These are phyloP conservation scores for Leuciscus waleckii DNA, from an alignment of 2,797 vertebrate species.

Conservation along the genomic window DNA sequence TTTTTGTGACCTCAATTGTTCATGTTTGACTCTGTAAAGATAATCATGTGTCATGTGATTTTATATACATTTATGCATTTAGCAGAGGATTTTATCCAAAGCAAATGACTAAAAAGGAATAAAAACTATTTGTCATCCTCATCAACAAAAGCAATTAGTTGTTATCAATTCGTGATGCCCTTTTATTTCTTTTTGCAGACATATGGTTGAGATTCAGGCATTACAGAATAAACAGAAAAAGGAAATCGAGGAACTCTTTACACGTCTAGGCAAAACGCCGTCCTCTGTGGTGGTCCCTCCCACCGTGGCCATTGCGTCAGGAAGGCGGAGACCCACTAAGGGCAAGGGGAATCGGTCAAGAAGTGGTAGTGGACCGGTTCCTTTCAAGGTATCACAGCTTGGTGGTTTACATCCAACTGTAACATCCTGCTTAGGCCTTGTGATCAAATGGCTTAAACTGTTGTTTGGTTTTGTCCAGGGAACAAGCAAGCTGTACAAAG, in stretches of 20 bases:
- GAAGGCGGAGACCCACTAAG: conserved; percentile 86
- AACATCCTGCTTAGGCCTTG: neutral
- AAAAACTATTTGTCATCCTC: neutral
- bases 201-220: conserved; percentile 91
- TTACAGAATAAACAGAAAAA: conserved; percentile 92
- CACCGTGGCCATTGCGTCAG: conserved; percentile 85
- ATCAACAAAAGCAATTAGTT: neutral
- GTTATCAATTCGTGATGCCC: neutral
- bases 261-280: conserved; percentile 84
- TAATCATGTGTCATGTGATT: neutral
- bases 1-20: neutral
- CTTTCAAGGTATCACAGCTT: conserved; percentile 51
- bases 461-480: conserved; percentile 35
- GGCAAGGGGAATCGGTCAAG: conserved; percentile 89
- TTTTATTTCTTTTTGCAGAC: conserved; percentile 73
- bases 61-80: neutral
- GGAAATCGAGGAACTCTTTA: conserved; percentile 89
- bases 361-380: conserved; percentile 86
- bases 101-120: neutral
- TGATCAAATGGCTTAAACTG: conserved; percentile 20
- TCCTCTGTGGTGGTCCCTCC: conserved; percentile 86
- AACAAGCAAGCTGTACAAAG: conserved; percentile 64
- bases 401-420: neutral
- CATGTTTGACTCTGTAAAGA: neutral
- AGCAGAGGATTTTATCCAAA: neutral